A percentile compares a stretch with the other conserved stretches of the same genome.
Conservation (phyloP, 1,140 invertebrate genomes). For the Drosophila pallidifrons region DNA sequence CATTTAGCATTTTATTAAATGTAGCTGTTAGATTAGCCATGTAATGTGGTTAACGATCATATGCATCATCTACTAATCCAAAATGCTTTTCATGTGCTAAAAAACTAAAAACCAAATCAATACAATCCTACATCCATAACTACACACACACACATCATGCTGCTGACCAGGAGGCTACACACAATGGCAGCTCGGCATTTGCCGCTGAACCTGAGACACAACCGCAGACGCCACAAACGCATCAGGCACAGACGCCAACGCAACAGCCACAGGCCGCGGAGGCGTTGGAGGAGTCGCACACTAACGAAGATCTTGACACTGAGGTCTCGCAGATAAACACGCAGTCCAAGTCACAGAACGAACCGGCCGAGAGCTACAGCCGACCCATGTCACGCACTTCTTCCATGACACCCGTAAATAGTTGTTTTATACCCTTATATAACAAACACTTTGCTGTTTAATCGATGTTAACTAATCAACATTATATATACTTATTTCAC, state of each 20-base stretch:
- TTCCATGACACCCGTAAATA: constrained; percentile 85
- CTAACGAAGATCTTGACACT: constrained; percentile 83
- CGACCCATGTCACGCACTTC: constrained; percentile 85
- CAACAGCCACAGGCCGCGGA: constrained; percentile 41
- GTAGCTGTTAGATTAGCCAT: no score
- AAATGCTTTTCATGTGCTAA: constrained; percentile 77
- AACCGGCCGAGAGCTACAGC: constrained; percentile 82
- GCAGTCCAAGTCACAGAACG: constrained; percentile 81
- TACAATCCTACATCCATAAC: constrained; percentile 20
- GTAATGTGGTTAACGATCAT: constrained; percentile 54
- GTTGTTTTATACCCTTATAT: constrained; percentile 50
- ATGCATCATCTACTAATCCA: constrained; percentile 74
- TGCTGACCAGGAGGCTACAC: constrained; percentile 64
- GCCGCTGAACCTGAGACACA: constrained; percentile 39
- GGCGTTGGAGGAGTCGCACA: constrained; percentile 71
- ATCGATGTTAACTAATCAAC: constrained; percentile 3
- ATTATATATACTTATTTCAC: no score
- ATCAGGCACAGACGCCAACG: constrained; percentile 17
- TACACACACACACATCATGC: constrained; percentile 53
- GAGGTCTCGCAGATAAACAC: constrained; percentile 85
- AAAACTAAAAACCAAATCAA: constrained; percentile 4
- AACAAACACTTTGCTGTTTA: constrained; percentile 1
- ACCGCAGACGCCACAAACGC: constrained; percentile 17
- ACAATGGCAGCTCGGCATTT: constrained; percentile 65
- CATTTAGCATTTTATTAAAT: neutral